Evolutionary conservation across 1,140 invertebrate species (phyloP).

Genomic region (Conus ventricosus): DNA sequence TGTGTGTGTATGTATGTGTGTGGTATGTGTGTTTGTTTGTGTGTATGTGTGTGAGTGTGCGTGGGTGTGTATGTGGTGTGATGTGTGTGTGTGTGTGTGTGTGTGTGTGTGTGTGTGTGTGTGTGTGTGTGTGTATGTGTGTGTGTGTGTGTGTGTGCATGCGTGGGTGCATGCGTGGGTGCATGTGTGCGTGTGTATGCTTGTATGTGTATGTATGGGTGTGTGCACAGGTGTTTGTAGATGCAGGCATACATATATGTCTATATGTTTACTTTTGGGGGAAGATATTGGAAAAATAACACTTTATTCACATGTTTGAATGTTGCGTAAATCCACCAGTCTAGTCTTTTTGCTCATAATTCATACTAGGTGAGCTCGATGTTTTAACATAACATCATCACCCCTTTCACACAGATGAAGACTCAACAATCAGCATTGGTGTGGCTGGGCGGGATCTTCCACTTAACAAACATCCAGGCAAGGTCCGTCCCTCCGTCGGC

Average conservation of each 20-base stretch:
- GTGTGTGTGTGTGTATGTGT: not conserved
- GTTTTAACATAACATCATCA: too few relatives aligned
- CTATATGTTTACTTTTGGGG: not conserved
- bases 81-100: too few relatives aligned
- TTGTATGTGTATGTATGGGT: conserved; percentile 32
- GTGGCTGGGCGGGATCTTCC: conserved; percentile 61
- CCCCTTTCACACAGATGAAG: conserved; percentile 57
- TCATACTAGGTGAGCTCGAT: too few relatives aligned
- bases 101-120: too few relatives aligned
- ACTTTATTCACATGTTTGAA: too few relatives aligned
- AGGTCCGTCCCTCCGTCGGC: conserved; percentile 62
- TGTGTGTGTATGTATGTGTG: not conserved
- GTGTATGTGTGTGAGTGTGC: too few relatives aligned
- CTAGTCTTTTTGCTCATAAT: too few relatives aligned
- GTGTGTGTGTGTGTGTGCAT: not conserved
- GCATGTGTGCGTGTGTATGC: conserved; percentile 47
- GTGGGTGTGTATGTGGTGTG: too few relatives aligned
- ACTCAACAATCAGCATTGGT: conserved; percentile 68
- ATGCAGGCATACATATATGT: not conserved
- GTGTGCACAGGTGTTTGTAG: not conserved
- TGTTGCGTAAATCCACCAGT: too few relatives aligned
- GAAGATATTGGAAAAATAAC: too few relatives aligned
- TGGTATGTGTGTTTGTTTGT: not conserved
- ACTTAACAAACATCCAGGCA: conserved; percentile 66
- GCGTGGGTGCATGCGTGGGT: not conserved